Evolutionary conservation across 2,888 invertebrate genomes (phyloP).

Genomic region (Hylaea fasciaria): DNA sequence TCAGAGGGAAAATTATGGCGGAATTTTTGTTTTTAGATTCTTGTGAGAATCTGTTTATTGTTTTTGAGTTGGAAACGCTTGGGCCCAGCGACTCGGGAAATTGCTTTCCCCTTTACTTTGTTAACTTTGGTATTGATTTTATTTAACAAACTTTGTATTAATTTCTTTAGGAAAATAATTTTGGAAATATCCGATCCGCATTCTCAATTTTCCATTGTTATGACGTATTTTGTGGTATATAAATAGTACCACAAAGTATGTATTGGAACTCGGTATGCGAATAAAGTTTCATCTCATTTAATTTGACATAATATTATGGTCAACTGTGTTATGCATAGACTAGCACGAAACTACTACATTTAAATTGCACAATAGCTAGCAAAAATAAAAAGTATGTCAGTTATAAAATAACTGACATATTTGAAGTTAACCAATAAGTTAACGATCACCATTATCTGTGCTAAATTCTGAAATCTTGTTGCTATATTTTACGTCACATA

Average conservation of each 20-base stretch:
- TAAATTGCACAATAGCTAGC: too few relatives aligned
- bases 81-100: constrained; percentile 61
- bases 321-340: too few relatives aligned
- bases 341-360: too few relatives aligned
- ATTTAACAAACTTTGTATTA: constrained; percentile 31
- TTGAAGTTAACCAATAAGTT: too few relatives aligned
- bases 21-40: constrained; percentile 60
- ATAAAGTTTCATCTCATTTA: too few relatives aligned
- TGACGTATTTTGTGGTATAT: not conserved
- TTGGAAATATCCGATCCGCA: not conserved
- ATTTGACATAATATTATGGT: too few relatives aligned
- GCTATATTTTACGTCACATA: constrained; percentile 1
- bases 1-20: constrained; percentile 60
- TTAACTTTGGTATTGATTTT: constrained; percentile 54
- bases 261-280: too few relatives aligned
- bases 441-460: too few relatives aligned
- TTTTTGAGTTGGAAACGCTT: constrained; percentile 64
- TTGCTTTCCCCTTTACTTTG: constrained; percentile 57
- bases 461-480: not conserved
- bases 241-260: too few relatives aligned
- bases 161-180: constrained; percentile 15
- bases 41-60: constrained; percentile 61
- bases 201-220: too few relatives aligned
- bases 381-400: too few relatives aligned
- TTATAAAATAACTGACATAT: too few relatives aligned